A percentile compares a stretch with the other conserved stretches of the same genome.
phyloP scores from a whole-genome alignment of 2,888 invertebrate genomes.

The Torymus tubicola region DNA sequence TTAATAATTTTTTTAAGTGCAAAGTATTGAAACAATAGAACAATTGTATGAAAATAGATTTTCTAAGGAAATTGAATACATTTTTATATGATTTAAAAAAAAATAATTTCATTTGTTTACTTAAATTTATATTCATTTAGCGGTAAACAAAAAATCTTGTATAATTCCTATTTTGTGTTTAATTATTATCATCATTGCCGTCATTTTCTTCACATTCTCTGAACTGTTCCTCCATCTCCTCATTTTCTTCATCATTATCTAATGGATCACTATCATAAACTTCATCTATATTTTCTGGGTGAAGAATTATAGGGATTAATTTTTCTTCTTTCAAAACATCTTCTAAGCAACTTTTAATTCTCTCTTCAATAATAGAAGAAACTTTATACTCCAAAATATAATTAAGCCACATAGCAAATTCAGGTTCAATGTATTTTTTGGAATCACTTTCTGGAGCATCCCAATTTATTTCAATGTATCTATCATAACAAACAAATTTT shows the following conservation, averaged over 20 bases:
- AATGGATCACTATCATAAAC: slow-evolving; percentile 53
- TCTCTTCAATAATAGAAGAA: slow-evolving; percentile 50
- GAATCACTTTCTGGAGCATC: slow-evolving; percentile 38
- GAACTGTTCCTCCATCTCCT: slow-evolving; percentile 9
- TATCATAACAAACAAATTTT: slow-evolving; percentile 11
- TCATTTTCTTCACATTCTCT: slow-evolving; percentile 11
- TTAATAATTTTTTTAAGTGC: neutral
- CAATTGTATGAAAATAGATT: neutral
- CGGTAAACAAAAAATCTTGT: slow-evolving; percentile 17
- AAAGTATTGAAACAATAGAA: no score
- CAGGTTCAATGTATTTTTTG: slow-evolving; percentile 47
- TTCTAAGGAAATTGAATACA: neutral
- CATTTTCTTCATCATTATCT: slow-evolving; percentile 30
- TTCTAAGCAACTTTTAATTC: slow-evolving; percentile 37
- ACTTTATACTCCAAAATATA: slow-evolving; percentile 43
- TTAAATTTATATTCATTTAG: slow-evolving; percentile 2
- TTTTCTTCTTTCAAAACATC: slow-evolving; percentile 40
- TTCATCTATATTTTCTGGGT: slow-evolving; percentile 36
- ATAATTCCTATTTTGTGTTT: slow-evolving; percentile 4
- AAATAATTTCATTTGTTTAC: neutral
- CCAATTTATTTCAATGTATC: slow-evolving; percentile 54
- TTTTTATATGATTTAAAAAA: neutral
- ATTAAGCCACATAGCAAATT: slow-evolving; percentile 53
- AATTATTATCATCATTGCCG: neutral
- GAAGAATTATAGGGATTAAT: slow-evolving; percentile 17